Evolutionary conservation across 2,888 invertebrate species (phyloP).

Genomic region (Apodemia zela): DNA sequence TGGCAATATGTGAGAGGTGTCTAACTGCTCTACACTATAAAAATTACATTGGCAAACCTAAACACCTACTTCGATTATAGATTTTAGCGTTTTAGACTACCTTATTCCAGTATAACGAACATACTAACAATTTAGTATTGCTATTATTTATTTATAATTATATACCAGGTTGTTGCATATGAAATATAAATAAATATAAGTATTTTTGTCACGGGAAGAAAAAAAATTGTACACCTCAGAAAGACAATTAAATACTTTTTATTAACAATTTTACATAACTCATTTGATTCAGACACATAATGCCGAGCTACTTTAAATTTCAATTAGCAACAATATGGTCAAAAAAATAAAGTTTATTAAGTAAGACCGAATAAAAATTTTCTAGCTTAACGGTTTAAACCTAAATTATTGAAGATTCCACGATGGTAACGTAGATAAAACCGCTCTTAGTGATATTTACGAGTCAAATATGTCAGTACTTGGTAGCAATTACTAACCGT

Average conservation of each 20-base stretch:
- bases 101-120: not conserved
- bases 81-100: conserved; percentile 9
- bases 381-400: too few species aligned
- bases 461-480: not conserved
- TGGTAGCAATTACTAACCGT: not conserved
- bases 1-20: conserved; percentile 12
- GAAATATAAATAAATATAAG: not conserved
- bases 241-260: too few species aligned
- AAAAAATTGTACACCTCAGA: not conserved
- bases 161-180: not conserved
- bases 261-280: too few species aligned
- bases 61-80: conserved; percentile 20
- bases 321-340: too few species aligned
- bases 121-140: not conserved
- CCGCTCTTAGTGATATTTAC: not conserved
- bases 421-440: not conserved
- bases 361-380: too few species aligned
- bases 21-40: not conserved
- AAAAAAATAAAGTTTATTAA: too few species aligned
- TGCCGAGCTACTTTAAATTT: too few species aligned
- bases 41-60: conserved; percentile 13
- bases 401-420: too few species aligned
- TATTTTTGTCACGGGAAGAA: not conserved
- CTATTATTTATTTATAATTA: conserved; percentile 1
- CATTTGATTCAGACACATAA: too few species aligned